Evolutionary conservation across 2,797 vertebrate genomes (phyloP), one percentile per base, ranked within the genome.

Genomic region (Artibeus lituratus): DNA sequence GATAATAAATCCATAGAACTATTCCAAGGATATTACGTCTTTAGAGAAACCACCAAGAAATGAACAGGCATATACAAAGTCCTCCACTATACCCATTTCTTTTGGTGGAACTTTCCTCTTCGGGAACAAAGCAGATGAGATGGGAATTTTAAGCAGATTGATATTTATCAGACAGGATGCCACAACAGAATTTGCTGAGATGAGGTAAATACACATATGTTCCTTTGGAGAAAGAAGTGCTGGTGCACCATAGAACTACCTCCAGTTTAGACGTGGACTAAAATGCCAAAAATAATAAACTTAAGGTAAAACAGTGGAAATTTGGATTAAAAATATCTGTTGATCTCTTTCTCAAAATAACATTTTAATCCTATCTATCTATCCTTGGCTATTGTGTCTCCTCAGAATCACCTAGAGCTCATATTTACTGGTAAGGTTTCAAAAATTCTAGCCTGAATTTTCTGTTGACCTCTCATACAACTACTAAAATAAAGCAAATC

Each of bases 1-100:
- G 35, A 81, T 81, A 81, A 93, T 84, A 95, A 91, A 84, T 90
- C 22, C n/a, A 55, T 6, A 80, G 37, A 87, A 87, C 49, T 87
- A 44, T 53, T 29, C 29, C 24, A 95, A 94, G 44, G 55, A 24
- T 90, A 87, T 62, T 29, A 0, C 73, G 26, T 85, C 74, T 94
- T 76, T 67, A 88, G 83, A 73, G 39, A 78, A 84, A 73, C 22
- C 74, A 90, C 51, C 26, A 93, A 51, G 15, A 80, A 67, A 15
- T 37, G 22, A 77, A 72, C 51, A 82, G 44, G 49, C 18, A 69
- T 10, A 7, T 35, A 69, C 10, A n/a, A 67, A 95, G 42, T 78
- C 51, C 74, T 92, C n/a, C 26, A 32, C 85, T 59, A 57, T 1
- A 53, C n/a, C 57, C n/a, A 29, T 53, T 90, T 62, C 90, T 55